Conservation (phyloP, 2,113 vertebrate genomes). For the Galemys pyrenaicus region DNA sequence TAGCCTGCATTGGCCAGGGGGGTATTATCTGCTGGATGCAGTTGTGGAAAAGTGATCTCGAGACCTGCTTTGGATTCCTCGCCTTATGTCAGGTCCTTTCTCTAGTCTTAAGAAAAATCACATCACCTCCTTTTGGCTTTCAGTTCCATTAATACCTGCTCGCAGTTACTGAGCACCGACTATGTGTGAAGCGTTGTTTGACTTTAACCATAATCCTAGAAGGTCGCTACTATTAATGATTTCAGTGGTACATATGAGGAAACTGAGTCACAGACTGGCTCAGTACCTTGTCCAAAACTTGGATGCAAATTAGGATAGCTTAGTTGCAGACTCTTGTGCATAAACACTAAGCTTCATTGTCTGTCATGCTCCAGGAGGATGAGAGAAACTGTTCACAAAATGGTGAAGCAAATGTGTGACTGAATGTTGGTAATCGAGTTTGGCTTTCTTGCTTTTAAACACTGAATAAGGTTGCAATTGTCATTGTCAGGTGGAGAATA, state of each 20-base stretch:
- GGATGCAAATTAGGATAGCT: neutral
- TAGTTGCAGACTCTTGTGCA: neutral
- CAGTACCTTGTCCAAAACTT: neutral
- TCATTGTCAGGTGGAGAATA: neutral
- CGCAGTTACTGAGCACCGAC: neutral
- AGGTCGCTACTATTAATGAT: neutral
- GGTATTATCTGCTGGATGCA: slow-evolving; percentile 49
- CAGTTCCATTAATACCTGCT: slow-evolving; percentile 16
- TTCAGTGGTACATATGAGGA: neutral
- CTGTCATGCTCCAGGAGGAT: neutral
- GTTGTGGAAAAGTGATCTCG: slow-evolving; percentile 50
- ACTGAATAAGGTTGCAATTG: neutral
- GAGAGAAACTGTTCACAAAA: neutral
- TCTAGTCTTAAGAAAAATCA: slow-evolving; percentile 56
- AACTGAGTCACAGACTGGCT: neutral
- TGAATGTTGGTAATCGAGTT: neutral
- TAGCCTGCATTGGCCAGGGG: neutral
- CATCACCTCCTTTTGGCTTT: slow-evolving; percentile 14
- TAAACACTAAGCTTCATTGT: neutral
- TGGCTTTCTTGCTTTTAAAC: neutral
- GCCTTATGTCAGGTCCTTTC: neutral
- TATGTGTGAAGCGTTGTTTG: neutral
- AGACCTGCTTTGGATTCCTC: neutral
- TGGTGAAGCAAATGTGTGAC: neutral
- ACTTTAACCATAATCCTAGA: slow-evolving; percentile 7